phyloP scores from a whole-genome alignment of 2,797 vertebrate genomes.

The Kryptolebias ocellatus region DNA sequence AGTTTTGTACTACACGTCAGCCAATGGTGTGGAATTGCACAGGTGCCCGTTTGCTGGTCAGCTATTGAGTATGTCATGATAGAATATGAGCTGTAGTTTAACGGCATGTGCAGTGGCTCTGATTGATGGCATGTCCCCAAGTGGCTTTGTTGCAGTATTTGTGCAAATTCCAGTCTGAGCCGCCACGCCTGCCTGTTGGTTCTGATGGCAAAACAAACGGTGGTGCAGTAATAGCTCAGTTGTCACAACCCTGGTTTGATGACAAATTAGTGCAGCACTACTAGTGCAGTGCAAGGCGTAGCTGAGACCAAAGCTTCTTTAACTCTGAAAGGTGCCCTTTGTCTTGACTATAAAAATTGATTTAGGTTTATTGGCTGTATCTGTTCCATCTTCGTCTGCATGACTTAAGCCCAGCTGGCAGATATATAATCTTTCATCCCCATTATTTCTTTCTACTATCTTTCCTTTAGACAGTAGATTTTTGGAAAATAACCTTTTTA shows the following conservation, averaged over 20 bases:
- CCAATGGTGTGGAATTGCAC: slow-evolving; percentile 31
- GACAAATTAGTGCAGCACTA: slow-evolving; percentile 78
- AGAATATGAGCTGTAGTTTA: slow-evolving; percentile 48
- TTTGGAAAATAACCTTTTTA: slow-evolving; percentile 42
- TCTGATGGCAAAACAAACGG: slow-evolving; percentile 77
- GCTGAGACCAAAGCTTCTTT: slow-evolving; percentile 65
- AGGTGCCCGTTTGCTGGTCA: slow-evolving; percentile 31
- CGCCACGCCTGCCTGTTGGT: slow-evolving; percentile 63
- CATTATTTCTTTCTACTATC: slow-evolving; percentile 2
- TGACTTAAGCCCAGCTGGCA: slow-evolving; percentile 45
- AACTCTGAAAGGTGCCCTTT: slow-evolving; percentile 73
- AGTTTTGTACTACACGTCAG: slow-evolving; percentile 14
- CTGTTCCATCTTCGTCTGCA: slow-evolving; percentile 49
- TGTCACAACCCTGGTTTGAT: slow-evolving; percentile 73
- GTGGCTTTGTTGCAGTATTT: slow-evolving; percentile 40
- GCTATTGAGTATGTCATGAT: slow-evolving; percentile 17
- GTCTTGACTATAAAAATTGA: slow-evolving; percentile 65
- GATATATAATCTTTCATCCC: slow-evolving; percentile 32
- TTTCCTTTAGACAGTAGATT: slow-evolving; percentile 13
- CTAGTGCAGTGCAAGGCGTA: slow-evolving; percentile 53
- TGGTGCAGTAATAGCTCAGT: slow-evolving; percentile 79
- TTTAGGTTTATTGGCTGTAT: slow-evolving; percentile 64
- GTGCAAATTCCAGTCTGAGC: slow-evolving; percentile 53
- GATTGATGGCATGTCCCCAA: slow-evolving; percentile 64
- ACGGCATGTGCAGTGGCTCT: slow-evolving; percentile 31